Evolutionary conservation across 2,797 vertebrate species (phyloP).

Genomic region (Schizothorax lantsangensis): DNA sequence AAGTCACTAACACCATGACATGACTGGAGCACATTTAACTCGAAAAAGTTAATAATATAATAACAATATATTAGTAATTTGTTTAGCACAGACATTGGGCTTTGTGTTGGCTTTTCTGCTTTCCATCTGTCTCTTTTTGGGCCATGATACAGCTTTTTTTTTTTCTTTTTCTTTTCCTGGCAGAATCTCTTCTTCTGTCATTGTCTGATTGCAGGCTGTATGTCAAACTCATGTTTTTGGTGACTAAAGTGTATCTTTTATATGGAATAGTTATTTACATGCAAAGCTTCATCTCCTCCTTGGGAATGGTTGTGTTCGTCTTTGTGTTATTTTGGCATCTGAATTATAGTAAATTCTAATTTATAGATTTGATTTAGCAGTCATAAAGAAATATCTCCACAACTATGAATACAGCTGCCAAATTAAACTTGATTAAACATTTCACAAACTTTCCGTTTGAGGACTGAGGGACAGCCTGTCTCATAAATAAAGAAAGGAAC

Average conservation of each 20-base stretch:
- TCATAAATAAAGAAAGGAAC: constrained; percentile 46
- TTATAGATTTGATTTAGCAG: constrained; percentile 38
- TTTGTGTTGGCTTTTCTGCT: constrained; percentile 9
- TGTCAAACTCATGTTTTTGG: not conserved
- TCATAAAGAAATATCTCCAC: constrained; percentile 42
- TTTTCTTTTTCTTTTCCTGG: no score
- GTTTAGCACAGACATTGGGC: not conserved
- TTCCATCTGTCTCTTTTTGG: constrained; percentile 14
- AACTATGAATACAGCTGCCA: constrained; percentile 35
- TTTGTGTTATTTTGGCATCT: constrained; percentile 17
- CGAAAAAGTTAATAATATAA: not conserved
- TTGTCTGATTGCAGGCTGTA: not conserved
- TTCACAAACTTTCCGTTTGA: constrained; percentile 45
- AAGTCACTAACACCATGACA: not conserved
- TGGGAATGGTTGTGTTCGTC: not conserved
- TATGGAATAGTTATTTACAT: not conserved
- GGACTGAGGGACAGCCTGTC: constrained; percentile 35
- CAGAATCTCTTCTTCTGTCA: not conserved
- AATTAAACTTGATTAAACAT: constrained; percentile 50
- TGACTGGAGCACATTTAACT: not conserved
- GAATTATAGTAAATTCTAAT: constrained; percentile 25
- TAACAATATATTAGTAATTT: not conserved
- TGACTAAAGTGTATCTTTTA: not conserved
- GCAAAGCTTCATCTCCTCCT: not conserved
- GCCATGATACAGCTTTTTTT: not conserved